Evolutionary conservation across 2,113 vertebrate genomes (phyloP).

Genomic region (Atlantisia rogersi): DNA sequence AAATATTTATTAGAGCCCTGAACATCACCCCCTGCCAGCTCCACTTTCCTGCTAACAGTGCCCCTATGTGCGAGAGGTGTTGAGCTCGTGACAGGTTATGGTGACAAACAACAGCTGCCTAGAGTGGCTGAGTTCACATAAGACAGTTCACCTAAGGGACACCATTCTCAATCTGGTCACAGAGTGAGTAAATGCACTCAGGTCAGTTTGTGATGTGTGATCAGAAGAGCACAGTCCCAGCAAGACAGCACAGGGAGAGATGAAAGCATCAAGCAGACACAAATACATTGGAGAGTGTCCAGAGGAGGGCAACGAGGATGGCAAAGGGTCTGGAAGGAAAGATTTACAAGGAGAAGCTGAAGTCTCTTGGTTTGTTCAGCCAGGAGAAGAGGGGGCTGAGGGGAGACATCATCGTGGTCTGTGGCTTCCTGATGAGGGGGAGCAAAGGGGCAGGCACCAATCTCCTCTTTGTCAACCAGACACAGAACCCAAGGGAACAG

Average conservation of each 20-base stretch:
- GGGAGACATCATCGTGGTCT: too few relatives aligned
- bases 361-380: too few relatives aligned
- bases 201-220: not conserved
- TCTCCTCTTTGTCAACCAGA: too few relatives aligned
- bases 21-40: not conserved
- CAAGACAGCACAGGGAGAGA: not conserved
- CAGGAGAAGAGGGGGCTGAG: too few relatives aligned
- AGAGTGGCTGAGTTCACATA: not conserved
- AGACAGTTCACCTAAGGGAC: not conserved
- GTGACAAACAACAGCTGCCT: not conserved
- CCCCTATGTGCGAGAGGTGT: fast-evolving
- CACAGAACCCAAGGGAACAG: too few relatives aligned
- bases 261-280: not conserved
- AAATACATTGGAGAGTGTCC: too few relatives aligned
- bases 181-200: fast-evolving
- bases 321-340: too few relatives aligned
- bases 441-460: too few relatives aligned
- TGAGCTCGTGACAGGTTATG: not conserved
- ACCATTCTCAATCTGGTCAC: not conserved
- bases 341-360: too few relatives aligned
- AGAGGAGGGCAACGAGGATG: too few relatives aligned
- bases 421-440: too few relatives aligned
- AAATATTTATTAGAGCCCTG: not conserved
- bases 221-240: not conserved
- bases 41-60: not conserved